Evolutionary conservation across 2,113 vertebrate species (phyloP), one percentile per base, ranked within the genome.

Genomic region (Sinocyclocheilus grahami): DNA sequence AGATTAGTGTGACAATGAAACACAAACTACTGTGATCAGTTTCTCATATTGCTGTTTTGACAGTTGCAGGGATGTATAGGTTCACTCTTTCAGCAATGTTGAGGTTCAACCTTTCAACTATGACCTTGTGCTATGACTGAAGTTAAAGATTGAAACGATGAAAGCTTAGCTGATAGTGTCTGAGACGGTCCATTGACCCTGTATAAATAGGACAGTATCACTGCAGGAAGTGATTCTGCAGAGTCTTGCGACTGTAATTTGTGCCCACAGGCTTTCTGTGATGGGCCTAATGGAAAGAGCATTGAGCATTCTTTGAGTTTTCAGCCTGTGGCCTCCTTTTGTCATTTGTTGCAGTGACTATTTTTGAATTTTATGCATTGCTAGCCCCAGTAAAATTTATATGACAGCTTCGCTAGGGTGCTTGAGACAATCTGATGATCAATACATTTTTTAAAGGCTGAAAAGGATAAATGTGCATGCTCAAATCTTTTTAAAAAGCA

Each of bases 111-210:
- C 79, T 74, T 79, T 89, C 58, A 87, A 78, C 85, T 65, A 30
- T 88, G 67, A 76, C 65, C 82, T 46, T 71, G n/a, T 63, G 83
- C 65, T 76, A 74, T n/a, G 74, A 30, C 81, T 86, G 71, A 86
- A 82, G 46, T 13, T 51, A 51, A 33, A 51, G 11, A 51, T 13
- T 51, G 48, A 51, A 51, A 51, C 48, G 11, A 51, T 51, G 3
- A 51, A 51, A 51, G 48, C 48, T 51, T 13, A 13, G 11, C 48
- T 51, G 48, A 51, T 51, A 4, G 48, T 51, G 48, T 51, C 48
- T 48, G 46, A 81, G 85, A 83, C 65, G 78, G 67, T 79, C 87
- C n/a, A 88, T 80, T 82, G 75, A 84, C n/a, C 51, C 58, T 27
- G 69, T 78, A 86, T 71, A 72, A 84, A 58, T 53, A 46, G 58